Conservation (phyloP, 2,797 vertebrate genomes). For the Todus mexicanus region DNA sequence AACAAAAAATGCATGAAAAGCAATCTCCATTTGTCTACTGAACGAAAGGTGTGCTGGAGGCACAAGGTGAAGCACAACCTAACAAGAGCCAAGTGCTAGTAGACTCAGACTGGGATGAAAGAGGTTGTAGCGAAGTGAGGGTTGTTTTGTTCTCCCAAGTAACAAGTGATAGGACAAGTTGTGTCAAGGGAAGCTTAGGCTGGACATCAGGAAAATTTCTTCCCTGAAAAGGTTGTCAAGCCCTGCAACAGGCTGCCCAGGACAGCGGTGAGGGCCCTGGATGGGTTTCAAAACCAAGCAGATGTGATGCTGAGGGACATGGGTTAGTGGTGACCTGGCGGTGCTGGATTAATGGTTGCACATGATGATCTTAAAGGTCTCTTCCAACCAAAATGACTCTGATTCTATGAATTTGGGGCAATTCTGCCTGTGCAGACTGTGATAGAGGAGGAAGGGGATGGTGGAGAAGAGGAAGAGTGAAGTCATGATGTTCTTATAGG, state of each 20-base stretch:
- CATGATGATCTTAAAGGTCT: background rate
- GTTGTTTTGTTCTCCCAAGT: background rate
- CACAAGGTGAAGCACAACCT: background rate
- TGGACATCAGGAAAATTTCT: background rate
- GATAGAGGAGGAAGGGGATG: background rate
- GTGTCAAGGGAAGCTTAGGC: background rate
- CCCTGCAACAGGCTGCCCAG: background rate
- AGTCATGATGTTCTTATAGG: background rate
- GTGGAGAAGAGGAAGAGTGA: background rate
- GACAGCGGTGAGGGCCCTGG: background rate
- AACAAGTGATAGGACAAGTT: background rate
- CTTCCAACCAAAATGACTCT: background rate
- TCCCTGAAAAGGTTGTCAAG: background rate
- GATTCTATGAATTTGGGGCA: background rate
- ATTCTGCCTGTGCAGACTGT: background rate
- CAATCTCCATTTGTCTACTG: rapidly evolving
- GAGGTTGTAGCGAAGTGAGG: background rate
- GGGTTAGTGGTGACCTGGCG: background rate
- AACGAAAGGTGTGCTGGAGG: background rate
- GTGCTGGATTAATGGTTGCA: background rate
- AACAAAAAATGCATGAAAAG: background rate
- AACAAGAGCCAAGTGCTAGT: background rate
- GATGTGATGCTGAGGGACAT: background rate
- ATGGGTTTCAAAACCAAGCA: background rate
- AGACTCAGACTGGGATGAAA: background rate